Evolutionary conservation across 2,797 vertebrate species (phyloP).

Genomic region (Sebastes oblongus): DNA sequence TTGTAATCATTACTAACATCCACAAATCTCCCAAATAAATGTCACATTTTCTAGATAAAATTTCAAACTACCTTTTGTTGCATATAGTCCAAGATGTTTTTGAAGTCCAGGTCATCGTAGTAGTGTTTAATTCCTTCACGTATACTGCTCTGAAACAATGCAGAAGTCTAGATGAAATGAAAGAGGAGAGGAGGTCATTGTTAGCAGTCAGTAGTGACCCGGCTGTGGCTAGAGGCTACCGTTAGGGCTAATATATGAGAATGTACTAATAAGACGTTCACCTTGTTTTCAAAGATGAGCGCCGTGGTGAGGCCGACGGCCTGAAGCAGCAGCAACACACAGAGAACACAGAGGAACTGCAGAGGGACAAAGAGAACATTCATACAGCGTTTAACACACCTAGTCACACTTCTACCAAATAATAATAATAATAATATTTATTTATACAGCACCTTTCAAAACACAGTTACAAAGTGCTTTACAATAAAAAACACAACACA

Average conservation of each 20-base stretch:
- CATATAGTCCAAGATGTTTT: conserved; percentile 93
- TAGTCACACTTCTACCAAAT: too few relatives aligned
- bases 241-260: neutral
- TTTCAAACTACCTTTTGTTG: conserved; percentile 85
- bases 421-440: too few relatives aligned
- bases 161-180: conserved; percentile 77
- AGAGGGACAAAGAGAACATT: neutral
- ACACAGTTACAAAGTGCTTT: too few relatives aligned
- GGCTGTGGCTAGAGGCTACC: neutral
- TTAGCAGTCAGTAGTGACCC: neutral
- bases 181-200: neutral
- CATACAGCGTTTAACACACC: neutral
- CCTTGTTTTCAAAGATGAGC: conserved; percentile 89
- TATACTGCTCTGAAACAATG: conserved; percentile 88
- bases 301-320: conserved; percentile 83
- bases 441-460: too few relatives aligned
- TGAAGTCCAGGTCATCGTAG: conserved; percentile 94
- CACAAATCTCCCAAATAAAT: neutral
- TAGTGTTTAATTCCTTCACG: conserved; percentile 92
- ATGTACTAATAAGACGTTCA: conserved; percentile 38
- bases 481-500: too few relatives aligned
- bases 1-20: neutral
- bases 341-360: conserved; percentile 91
- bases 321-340: conserved; percentile 86
- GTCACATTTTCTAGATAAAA: neutral